These are phyloP conservation scores for Nephrotoma flavescens DNA, from an alignment of 2,888 invertebrate genomes.

Conservation along the genomic window DNA sequence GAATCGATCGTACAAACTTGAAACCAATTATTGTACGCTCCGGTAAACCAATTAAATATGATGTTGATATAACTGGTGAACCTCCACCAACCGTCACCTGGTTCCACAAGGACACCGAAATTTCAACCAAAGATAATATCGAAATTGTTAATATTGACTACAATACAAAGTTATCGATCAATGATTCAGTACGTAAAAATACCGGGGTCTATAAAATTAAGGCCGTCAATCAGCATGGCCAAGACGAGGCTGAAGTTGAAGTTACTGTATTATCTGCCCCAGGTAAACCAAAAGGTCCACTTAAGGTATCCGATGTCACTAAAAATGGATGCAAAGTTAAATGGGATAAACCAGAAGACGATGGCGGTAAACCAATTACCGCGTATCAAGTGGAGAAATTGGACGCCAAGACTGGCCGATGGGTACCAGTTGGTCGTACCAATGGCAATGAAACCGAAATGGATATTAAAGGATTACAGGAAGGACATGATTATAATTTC, in stretches of 20 bases:
- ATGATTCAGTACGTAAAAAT: conserved; percentile 64
- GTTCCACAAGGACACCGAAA: conserved; percentile 67
- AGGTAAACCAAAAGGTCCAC: conserved; percentile 73
- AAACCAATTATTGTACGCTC: conserved; percentile 80
- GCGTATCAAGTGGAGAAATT: conserved; percentile 88
- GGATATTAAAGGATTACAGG: conserved; percentile 77
- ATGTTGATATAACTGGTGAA: conserved; percentile 88
- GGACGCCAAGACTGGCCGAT: conserved; percentile 79
- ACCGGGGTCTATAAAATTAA: conserved; percentile 82
- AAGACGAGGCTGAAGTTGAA: conserved; percentile 87
- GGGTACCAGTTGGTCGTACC: conserved; percentile 85
- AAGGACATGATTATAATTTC: conserved; percentile 88
- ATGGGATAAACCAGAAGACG: conserved; percentile 91
- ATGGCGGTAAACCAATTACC: conserved; percentile 87
- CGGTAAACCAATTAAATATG: conserved; percentile 83
- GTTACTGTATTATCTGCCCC: conserved; percentile 76
- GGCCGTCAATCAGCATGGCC: conserved; percentile 82
- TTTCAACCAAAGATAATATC: conserved; percentile 51
- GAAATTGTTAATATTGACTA: conserved; percentile 78
- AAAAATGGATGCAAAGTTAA: conserved; percentile 79
- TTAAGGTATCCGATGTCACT: conserved; percentile 76
- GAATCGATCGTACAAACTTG: conserved; percentile 89
- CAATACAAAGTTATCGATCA: conserved; percentile 74
- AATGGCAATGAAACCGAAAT: conserved; percentile 66
- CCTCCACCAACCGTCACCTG: conserved; percentile 88